A percentile compares a stretch with the other conserved stretches of the same genome.
Evolutionary conservation across 2,113 vertebrate genomes (phyloP).

Genomic region (Danionella cerebrum): DNA sequence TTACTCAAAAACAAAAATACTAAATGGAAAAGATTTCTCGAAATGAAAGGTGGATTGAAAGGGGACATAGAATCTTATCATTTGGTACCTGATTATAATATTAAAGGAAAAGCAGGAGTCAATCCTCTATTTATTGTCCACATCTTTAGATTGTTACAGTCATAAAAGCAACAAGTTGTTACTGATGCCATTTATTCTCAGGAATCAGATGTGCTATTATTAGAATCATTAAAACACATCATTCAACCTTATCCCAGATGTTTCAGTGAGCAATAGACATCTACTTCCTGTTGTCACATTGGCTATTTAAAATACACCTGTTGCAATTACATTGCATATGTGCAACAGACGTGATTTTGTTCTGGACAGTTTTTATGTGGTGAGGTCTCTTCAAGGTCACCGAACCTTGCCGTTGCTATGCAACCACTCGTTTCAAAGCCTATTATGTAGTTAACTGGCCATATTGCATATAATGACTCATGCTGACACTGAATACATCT

Average conservation of each 20-base stretch:
- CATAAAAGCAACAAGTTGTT: too few relatives aligned
- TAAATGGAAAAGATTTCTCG: too few relatives aligned
- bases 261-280: background rate
- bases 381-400: background rate
- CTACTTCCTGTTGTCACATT: background rate
- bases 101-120: too few relatives aligned
- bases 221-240: conserved; percentile 1
- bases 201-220: too few relatives aligned
- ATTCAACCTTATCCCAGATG: background rate
- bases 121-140: too few relatives aligned
- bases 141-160: too few relatives aligned
- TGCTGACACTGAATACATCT: conserved; percentile 1
- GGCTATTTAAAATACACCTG: background rate
- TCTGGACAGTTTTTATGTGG: background rate
- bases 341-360: background rate
- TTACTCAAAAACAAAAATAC: too few relatives aligned
- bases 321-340: background rate
- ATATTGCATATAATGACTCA: background rate
- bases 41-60: too few relatives aligned
- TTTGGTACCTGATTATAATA: too few relatives aligned
- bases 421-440: background rate
- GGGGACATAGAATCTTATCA: too few relatives aligned
- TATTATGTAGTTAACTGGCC: conserved; percentile 1
- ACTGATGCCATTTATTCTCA: too few relatives aligned
- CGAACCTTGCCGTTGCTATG: background rate